phyloP scores from a whole-genome alignment of 1,140 invertebrate species.

The Oreohelix idahoensis region DNA sequence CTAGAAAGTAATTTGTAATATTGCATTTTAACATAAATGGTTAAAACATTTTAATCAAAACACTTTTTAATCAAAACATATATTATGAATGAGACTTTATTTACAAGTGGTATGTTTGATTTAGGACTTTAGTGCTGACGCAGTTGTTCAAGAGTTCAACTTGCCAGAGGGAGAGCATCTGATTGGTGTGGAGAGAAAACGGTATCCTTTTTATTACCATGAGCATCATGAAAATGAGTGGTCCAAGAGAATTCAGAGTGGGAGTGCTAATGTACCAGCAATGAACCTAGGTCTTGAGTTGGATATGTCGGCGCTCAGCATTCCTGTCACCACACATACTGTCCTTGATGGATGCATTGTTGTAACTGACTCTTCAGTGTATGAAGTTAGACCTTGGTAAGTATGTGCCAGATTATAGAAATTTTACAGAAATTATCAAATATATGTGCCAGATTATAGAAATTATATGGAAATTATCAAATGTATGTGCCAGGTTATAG shows the following conservation, averaged over 20 bases:
- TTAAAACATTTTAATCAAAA: too few species aligned
- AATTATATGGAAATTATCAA: too few species aligned
- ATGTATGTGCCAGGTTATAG: not conserved
- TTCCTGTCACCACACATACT: conserved; percentile 60
- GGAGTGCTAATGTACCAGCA: conserved; percentile 18
- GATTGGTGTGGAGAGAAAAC: conserved; percentile 60
- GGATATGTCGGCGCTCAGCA: conserved; percentile 36
- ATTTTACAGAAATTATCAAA: too few species aligned
- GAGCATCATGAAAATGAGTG: conserved; percentile 61
- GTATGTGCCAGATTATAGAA: not conserved
- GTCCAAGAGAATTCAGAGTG: conserved; percentile 28
- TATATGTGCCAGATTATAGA: too few species aligned
- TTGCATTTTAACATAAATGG: too few species aligned
- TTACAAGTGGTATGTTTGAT: not conserved
- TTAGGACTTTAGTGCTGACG: conserved; percentile 67
- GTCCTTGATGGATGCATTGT: conserved; percentile 79
- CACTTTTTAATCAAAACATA: too few species aligned
- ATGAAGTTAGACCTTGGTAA: conserved; percentile 80
- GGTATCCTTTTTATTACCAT: conserved; percentile 70
- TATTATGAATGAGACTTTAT: not conserved
- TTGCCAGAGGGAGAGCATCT: conserved; percentile 67
- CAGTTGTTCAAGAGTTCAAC: conserved; percentile 70
- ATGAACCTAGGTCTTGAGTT: conserved; percentile 18
- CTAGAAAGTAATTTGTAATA: too few species aligned
- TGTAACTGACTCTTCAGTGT: conserved; percentile 81